Conservation (phyloP, 2,113 vertebrate species). For the Donacobius atricapilla region DNA sequence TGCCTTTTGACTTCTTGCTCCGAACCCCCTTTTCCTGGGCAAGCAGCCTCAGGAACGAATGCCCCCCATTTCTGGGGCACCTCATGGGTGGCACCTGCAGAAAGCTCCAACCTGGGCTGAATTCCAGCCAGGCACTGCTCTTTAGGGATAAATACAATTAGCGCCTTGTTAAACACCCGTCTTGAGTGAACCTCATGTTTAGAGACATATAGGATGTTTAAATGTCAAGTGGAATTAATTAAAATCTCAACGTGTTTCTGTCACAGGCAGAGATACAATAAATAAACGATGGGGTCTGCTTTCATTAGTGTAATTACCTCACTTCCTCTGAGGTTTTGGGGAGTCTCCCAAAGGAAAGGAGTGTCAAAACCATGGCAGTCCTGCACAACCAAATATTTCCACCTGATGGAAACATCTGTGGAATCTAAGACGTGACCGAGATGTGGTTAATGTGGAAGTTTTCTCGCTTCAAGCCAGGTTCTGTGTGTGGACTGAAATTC, state of each 20-base stretch:
- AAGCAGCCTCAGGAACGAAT: neutral
- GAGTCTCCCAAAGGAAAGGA: neutral
- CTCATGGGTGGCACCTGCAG: neutral
- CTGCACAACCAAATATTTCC: neutral
- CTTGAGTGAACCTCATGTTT: conserved; percentile 63
- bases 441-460: neutral
- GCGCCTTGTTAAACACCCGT: conserved; percentile 62
- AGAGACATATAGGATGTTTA: conserved; percentile 59
- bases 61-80: neutral
- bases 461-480: too few species aligned
- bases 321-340: neutral
- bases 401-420: neutral
- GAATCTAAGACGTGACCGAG: neutral
- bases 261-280: conserved; percentile 27
- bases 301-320: conserved; percentile 6
- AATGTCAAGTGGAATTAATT: conserved; percentile 73
- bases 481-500: accelerated
- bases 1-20: neutral
- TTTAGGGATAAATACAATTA: conserved; percentile 65
- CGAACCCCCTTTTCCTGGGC: neutral
- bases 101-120: conserved; percentile 52
- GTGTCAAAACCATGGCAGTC: neutral
- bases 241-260: conserved; percentile 49
- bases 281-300: conserved; percentile 28
- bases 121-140: conserved; percentile 30